A percentile compares a stretch with the other conserved stretches of the same genome.
Conservation (phyloP, 37 sponge, comb jelly and placozoan species). For the Eunapius fragilis region DNA sequence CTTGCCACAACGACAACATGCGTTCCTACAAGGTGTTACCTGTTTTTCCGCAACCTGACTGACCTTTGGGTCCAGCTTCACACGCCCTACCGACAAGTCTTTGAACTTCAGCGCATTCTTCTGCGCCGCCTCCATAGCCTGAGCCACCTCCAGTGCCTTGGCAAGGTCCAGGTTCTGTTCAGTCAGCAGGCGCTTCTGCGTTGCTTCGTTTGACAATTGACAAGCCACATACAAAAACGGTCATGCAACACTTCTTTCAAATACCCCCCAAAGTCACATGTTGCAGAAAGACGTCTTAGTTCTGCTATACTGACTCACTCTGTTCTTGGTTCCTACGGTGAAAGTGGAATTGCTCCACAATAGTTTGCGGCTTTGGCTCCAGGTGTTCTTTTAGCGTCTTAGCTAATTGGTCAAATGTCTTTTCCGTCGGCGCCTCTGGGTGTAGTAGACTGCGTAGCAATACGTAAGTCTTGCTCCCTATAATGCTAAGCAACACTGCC, state of each 20-base stretch:
- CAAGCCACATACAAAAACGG: slow-evolving; percentile 41
- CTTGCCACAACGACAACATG: too few relatives aligned
- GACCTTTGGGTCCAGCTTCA: background rate
- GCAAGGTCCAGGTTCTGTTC: slow-evolving; percentile 8
- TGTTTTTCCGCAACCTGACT: background rate
- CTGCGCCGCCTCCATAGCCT: slow-evolving; percentile 7
- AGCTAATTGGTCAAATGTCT: too few relatives aligned
- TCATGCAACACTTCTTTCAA: slow-evolving; percentile 36
- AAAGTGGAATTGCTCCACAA: slow-evolving; percentile 28
- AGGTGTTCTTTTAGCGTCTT: too few relatives aligned
- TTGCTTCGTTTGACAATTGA: background rate
- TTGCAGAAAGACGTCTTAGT: slow-evolving; percentile 21
- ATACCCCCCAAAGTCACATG: slow-evolving; percentile 20
- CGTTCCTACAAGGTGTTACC: too few relatives aligned
- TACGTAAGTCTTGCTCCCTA: too few relatives aligned
- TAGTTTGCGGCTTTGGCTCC: too few relatives aligned
- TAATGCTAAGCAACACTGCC: too few relatives aligned
- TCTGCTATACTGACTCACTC: slow-evolving; percentile 41
- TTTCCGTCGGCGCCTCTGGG: too few relatives aligned
- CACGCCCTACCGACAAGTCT: too few relatives aligned
- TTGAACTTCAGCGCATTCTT: background rate
- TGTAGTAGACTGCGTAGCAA: too few relatives aligned
- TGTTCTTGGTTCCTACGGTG: slow-evolving; percentile 12
- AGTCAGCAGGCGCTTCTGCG: slow-evolving; percentile 22
- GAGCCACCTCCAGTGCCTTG: slow-evolving; percentile 10